phyloP scores from a whole-genome alignment of 2,113 vertebrate genomes.

The Rousettus leschenaultii region DNA sequence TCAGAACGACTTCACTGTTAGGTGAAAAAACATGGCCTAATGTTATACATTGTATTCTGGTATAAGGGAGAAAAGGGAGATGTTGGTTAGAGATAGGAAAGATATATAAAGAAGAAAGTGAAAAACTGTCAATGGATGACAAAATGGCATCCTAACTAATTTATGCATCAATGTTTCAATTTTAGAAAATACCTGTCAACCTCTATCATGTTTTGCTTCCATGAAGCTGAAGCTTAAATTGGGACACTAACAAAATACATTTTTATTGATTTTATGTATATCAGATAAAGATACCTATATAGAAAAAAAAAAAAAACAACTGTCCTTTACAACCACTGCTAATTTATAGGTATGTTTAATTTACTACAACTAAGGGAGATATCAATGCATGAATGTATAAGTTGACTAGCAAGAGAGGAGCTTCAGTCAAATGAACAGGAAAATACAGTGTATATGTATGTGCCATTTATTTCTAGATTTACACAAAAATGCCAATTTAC shows the following conservation, averaged over 20 bases:
- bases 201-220: neutral
- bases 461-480: neutral
- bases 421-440: neutral
- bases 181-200: neutral
- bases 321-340: neutral
- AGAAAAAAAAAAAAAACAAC: neutral
- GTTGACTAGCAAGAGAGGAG: neutral
- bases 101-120: neutral
- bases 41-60: neutral
- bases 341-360: neutral
- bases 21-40: neutral
- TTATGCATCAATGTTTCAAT: neutral
- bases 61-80: neutral
- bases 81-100: neutral
- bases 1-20: neutral
- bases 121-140: neutral
- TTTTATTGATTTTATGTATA: neutral
- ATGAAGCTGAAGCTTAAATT: neutral
- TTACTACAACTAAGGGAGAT: neutral
- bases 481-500: neutral
- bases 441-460: neutral
- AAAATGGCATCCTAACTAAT: neutral
- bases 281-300: neutral
- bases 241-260: neutral
- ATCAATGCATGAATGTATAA: neutral